phyloP scores from a whole-genome alignment of 2,797 vertebrate genomes.

The Lithobates pipiens region DNA sequence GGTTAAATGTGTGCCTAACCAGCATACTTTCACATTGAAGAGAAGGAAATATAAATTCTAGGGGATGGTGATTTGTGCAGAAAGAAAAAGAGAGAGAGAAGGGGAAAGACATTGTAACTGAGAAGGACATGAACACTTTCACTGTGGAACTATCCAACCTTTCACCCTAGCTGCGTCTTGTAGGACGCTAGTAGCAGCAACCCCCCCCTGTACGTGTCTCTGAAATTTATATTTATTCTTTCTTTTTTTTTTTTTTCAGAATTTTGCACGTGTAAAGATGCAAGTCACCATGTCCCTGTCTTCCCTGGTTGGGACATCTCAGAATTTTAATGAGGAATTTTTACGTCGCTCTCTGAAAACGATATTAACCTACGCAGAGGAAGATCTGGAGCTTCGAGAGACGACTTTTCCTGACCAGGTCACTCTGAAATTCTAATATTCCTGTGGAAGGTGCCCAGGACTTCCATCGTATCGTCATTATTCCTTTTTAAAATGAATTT shows the following conservation, averaged over 20 bases:
- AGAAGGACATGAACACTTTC: too few relatives aligned
- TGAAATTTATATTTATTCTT: background rate
- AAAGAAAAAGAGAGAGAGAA: too few relatives aligned
- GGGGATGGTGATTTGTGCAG: too few relatives aligned
- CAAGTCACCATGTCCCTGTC: constrained; percentile 99
- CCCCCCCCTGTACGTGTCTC: too few relatives aligned
- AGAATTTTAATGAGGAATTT: constrained; percentile 98
- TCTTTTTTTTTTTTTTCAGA: constrained; percentile 74
- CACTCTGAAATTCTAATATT: background rate
- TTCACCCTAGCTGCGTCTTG: background rate
- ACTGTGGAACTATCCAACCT: background rate
- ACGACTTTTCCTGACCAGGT: constrained; percentile 98
- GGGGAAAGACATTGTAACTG: too few relatives aligned
- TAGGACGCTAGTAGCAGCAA: too few relatives aligned
- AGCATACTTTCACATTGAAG: too few relatives aligned
- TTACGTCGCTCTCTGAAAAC: constrained; percentile 96
- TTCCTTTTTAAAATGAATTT: too few relatives aligned
- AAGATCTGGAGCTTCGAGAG: constrained; percentile 93
- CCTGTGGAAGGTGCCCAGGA: background rate
- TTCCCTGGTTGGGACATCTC: constrained; percentile 95
- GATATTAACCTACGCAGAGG: constrained; percentile 95
- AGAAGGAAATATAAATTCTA: too few relatives aligned
- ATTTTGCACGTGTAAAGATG: constrained; percentile 98
- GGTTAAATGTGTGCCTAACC: too few relatives aligned
- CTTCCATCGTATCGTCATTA: too few relatives aligned